phyloP scores from a whole-genome alignment of 2,113 vertebrate species.

The Thamnophis sirtalis region DNA sequence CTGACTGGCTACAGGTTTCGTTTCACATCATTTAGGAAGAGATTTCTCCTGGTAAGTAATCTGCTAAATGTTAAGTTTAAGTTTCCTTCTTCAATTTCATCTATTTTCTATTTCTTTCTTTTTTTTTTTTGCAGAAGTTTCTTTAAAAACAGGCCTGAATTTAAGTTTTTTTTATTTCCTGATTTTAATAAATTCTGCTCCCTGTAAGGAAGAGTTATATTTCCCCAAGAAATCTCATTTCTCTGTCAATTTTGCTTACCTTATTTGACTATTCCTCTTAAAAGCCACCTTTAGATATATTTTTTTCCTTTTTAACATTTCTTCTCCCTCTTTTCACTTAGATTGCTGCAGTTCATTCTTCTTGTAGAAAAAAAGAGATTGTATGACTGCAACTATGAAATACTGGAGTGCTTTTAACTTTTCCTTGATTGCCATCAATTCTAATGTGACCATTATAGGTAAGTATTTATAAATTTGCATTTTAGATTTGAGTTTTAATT shows the following conservation, averaged over 20 bases:
- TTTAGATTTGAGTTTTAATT: background rate
- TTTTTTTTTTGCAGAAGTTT: background rate
- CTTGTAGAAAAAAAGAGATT: background rate
- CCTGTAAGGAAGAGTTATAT: background rate
- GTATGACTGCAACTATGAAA: conserved; percentile 66
- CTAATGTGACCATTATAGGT: conserved; percentile 87
- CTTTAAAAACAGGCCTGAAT: background rate
- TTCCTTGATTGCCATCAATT: conserved; percentile 81
- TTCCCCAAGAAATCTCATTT: conserved; percentile 10
- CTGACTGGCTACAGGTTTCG: background rate
- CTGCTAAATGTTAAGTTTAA: background rate
- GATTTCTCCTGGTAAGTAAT: background rate
- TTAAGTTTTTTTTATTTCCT: background rate
- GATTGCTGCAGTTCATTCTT: background rate
- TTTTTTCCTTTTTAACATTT: background rate
- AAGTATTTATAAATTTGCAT: conserved; percentile 56
- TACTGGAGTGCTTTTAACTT: conserved; percentile 73
- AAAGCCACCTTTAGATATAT: background rate
- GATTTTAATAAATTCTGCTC: background rate
- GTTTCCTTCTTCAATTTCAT: background rate
- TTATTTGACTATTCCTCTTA: background rate
- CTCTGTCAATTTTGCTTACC: background rate
- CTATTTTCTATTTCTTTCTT: background rate
- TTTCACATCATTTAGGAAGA: background rate
- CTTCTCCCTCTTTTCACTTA: background rate